Evolutionary conservation across 2,888 invertebrate species (phyloP).

Genomic region (Lasioglossum vierecki): DNA sequence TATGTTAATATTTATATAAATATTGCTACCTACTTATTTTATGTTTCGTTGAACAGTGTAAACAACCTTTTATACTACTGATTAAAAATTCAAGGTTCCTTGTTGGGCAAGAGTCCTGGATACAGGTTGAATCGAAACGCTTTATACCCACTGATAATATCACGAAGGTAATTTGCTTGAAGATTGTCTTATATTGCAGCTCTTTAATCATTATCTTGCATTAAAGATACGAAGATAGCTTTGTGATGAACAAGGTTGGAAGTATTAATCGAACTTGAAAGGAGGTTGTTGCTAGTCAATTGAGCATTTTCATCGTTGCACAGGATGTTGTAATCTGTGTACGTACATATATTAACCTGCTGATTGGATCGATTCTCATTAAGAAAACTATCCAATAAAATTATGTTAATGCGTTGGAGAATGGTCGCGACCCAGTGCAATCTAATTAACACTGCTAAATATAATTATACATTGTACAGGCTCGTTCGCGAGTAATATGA

Average conservation of each 20-base stretch:
- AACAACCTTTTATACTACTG: neutral
- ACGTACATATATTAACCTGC: neutral
- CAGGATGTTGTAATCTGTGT: neutral
- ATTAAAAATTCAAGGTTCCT: neutral
- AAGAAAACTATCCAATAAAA: neutral
- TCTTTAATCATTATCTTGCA: neutral
- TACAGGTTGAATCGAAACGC: neutral
- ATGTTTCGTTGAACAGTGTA: neutral
- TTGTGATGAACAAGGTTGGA: neutral
- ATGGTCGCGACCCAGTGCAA: neutral
- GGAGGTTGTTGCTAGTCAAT: neutral
- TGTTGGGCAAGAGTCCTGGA: neutral
- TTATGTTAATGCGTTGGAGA: neutral
- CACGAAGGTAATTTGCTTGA: neutral
- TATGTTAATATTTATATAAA: no score
- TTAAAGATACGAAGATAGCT: neutral
- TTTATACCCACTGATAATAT: neutral
- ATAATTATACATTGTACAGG: no score
- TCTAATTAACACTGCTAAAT: no score
- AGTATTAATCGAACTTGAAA: conserved; percentile 4
- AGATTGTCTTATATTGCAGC: neutral
- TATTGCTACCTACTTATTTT: neutral
- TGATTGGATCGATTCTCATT: neutral
- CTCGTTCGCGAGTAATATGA: no score
- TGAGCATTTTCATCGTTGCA: neutral